Base-by-base conservation (phyloP, 2,113 vertebrate genomes). In the Lonchura striata region DNA sequence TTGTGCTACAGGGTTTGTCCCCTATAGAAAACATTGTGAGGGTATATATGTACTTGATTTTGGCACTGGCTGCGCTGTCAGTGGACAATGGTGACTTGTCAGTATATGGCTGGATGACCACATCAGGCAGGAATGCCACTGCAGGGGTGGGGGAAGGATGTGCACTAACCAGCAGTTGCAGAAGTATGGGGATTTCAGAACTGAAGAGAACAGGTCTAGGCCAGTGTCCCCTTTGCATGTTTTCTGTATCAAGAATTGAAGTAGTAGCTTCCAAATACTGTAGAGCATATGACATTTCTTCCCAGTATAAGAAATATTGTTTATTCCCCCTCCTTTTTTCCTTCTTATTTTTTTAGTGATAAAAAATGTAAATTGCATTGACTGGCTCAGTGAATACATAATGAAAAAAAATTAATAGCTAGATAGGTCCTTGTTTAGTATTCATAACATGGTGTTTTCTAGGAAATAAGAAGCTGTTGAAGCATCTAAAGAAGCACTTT, bases 401-500 rank as follows among this genome's bases (percentile, higher is more conserved):
- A 76, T 57, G 16, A 27, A 66, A 82, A 54, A 54, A 89, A 92
- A 42, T 31, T 17, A 91, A n/a, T 72, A 71, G n/a, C n/a, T n/a
- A n/a, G 64, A 27, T 84, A 90, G 52, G 28, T 54, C 23, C 20
- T 87, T 69, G 50, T 64, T 92, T 91, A 92, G 35, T 84, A 89
- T 84, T 85, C 81, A 72, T 56, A 68, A 25, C 68, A 10, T 37
- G 19, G 8, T 89, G 37, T 82, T 90, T 82, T 89, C 60, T 87
- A 76, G 81, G 78, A 91, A 91, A 89, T 91, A 70, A 80, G 89
- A 82, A 93, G 65, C 74, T 80, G 53, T 85, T 94, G 70, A 90
- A 95, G 57, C 78, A 88, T 88, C 53, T n/a, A 46, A 37, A 94
- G 60, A 91, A 54, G 63, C 35, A 24, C 41, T 41, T 4, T 47